Evolutionary conservation across 2,797 vertebrate species (phyloP).

Genomic region (Muscicapa striata): DNA sequence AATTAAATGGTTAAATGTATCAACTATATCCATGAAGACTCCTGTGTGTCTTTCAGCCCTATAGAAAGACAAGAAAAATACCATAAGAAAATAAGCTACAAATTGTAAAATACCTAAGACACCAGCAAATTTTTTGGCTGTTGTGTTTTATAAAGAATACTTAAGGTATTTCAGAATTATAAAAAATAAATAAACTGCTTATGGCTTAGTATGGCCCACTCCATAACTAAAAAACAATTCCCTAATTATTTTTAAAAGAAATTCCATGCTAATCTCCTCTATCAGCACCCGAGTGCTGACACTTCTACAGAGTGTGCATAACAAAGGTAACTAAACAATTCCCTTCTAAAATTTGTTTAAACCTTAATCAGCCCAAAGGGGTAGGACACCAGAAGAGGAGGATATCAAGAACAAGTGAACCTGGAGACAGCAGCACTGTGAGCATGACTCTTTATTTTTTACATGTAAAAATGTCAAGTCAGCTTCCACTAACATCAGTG

Average conservation of each 20-base stretch:
- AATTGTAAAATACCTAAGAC: conserved; percentile 76
- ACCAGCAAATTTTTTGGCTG: conserved; percentile 71
- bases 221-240: conserved; percentile 31
- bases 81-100: conserved; percentile 83
- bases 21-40: conserved; percentile 99
- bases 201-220: conserved; percentile 29
- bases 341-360: not conserved
- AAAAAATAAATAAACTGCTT: not conserved
- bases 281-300: not conserved
- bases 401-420: not conserved
- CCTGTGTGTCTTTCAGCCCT: conserved; percentile 89
- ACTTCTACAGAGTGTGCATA: not conserved
- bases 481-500: not conserved
- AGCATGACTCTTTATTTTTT: not conserved
- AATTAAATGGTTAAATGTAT: conserved; percentile 98
- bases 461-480: not conserved
- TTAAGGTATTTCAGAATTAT: conserved; percentile 65
- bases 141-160: conserved; percentile 68
- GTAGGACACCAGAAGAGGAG: not conserved
- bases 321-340: not conserved
- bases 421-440: not conserved
- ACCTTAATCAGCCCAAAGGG: not conserved
- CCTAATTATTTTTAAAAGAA: conserved; percentile 13
- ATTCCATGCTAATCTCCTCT: not conserved
- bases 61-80: conserved; percentile 86